Evolutionary conservation across 2,888 invertebrate genomes (phyloP).

Genomic region (Sesia bembeciformis): DNA sequence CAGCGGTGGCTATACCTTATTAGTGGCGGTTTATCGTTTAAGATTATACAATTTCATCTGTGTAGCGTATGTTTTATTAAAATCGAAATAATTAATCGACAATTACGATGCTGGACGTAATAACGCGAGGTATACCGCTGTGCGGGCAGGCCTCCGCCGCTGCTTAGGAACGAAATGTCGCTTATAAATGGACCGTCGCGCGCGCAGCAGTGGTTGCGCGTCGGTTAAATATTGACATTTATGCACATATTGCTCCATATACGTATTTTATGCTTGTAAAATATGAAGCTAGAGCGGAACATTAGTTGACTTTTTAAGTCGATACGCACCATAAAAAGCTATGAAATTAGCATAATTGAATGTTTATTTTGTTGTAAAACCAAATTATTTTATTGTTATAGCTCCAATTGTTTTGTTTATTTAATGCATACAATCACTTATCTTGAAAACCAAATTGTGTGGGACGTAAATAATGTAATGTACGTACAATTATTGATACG

Average conservation of each 20-base stretch:
- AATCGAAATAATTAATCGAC: constrained; percentile 69
- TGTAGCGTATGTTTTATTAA: constrained; percentile 67
- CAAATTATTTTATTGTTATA: constrained; percentile 48
- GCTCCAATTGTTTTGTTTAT: constrained; percentile 15
- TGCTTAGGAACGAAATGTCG: constrained; percentile 45
- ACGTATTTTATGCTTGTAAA: constrained; percentile 69
- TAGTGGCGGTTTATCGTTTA: constrained; percentile 51
- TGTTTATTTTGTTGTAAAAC: constrained; percentile 43
- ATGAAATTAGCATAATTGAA: constrained; percentile 70
- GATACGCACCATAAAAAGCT: constrained; percentile 50
- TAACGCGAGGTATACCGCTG: constrained; percentile 62
- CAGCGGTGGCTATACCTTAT: constrained; percentile 59
- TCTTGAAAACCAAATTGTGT: constrained; percentile 4
- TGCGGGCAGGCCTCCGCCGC: constrained; percentile 37
- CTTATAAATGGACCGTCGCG: constrained; percentile 46
- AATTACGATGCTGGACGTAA: constrained; percentile 68
- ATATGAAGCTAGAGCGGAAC: constrained; percentile 61
- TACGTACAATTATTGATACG: not conserved
- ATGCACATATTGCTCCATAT: constrained; percentile 74
- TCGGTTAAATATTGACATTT: constrained; percentile 67
- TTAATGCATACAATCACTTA: constrained; percentile 1
- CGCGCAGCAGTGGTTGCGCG: constrained; percentile 25
- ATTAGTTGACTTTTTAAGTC: constrained; percentile 48
- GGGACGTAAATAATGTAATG: not conserved
- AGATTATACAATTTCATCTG: constrained; percentile 67